Evolutionary conservation across 1,140 invertebrate genomes (phyloP), one percentile per base, ranked within the genome.

Genomic region (Anastrepha obliqua): DNA sequence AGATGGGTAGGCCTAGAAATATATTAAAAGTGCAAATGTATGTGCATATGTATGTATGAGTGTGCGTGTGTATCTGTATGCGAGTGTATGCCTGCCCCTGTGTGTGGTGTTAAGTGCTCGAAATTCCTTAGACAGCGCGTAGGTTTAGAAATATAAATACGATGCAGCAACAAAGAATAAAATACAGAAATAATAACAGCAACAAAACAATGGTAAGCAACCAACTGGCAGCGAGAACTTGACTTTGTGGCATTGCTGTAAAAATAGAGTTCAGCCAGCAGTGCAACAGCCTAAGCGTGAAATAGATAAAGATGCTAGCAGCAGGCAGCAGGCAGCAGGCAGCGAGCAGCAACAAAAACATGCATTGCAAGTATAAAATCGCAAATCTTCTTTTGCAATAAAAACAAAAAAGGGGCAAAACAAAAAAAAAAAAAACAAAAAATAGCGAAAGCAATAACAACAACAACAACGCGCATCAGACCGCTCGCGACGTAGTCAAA

Each of bases 81-180:
- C 42, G 39, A 29, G 1, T 29, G 29, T 29, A 29, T 29, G 29
- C 29, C n/a, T 47, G 74, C 74, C 55, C 6, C 74, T 81, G 74
- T 81, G 74, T 81, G n/a, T 55, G 74, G 74, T 81, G 74, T 81
- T 81, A 81, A 81, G 74, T 81, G 74, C 74, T 55, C 47, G 47
- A 81, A 81, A 81, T 81, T 81, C 74, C 74, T 81, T 81, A 81
- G 74, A 55, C 74, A 55, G 42, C 74, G 74, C 74, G 74, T 81
- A 81, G 74, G 74, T 9, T 81, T 58, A 55, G 17, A 9, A 62
- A 62, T 13, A 17, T 62, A 62, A 62, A 15, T 17, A 17, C 29
- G 29, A 29, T 29, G 29, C 29, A 29, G 29, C 29, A 29, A 29
- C 29, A 29, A 29, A 6, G 70, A 2, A 74, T 5, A 51, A 51